A percentile compares a stretch with the other conserved stretches of the same genome.
Conservation (phyloP, 2,888 invertebrate species). For the Eupithecia subumbrata region DNA sequence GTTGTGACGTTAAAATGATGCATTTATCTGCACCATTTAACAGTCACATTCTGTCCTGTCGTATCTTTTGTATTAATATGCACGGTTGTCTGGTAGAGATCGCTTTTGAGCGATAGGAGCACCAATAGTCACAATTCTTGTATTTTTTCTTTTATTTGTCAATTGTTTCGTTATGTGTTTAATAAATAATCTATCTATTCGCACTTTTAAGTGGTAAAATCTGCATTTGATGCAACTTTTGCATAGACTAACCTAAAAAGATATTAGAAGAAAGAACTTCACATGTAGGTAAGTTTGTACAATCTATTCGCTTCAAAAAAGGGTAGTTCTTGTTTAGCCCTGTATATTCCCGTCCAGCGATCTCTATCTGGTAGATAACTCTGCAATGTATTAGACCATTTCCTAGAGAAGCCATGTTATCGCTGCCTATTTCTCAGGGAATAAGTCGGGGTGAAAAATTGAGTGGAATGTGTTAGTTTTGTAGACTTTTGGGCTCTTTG, state of each 20-base stretch:
- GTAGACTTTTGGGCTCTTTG: not conserved
- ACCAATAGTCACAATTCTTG: too few species aligned
- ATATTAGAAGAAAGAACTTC: not conserved
- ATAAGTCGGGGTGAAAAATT: conserved; percentile 40
- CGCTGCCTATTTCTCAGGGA: conserved; percentile 53
- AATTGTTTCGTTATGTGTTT: too few species aligned
- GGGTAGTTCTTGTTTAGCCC: conserved; percentile 22
- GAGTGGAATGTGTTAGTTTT: conserved; percentile 10
- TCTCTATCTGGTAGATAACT: conserved; percentile 64
- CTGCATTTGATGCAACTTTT: not conserved
- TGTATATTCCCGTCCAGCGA: conserved; percentile 45
- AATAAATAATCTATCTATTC: too few species aligned
- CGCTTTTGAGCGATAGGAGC: too few species aligned
- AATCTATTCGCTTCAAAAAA: conserved; percentile 1
- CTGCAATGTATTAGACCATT: conserved; percentile 69
- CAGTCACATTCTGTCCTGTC: too few species aligned
- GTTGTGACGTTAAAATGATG: not conserved
- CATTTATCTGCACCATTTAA: not conserved
- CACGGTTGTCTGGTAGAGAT: too few species aligned
- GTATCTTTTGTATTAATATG: too few species aligned
- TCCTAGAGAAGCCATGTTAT: conserved; percentile 63
- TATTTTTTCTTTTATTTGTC: too few species aligned
- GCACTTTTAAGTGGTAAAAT: not conserved
- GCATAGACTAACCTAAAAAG: too few species aligned
- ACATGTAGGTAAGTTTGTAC: not conserved